A percentile compares a stretch with the other conserved stretches of the same genome.
phyloP scores from a whole-genome alignment of 2,888 invertebrate species.

The Hypselothyrea guttata region DNA sequence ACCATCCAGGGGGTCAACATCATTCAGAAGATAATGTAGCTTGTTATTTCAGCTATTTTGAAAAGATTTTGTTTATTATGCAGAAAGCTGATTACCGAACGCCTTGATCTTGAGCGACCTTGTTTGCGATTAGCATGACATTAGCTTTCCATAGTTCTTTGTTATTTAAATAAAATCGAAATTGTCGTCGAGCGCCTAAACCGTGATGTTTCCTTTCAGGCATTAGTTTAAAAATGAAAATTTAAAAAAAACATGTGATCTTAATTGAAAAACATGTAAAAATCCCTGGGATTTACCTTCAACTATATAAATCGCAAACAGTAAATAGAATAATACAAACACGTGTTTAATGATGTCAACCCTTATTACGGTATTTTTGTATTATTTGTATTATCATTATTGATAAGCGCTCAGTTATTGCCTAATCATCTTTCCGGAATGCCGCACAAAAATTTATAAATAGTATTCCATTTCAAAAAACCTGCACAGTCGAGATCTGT shows the following conservation, averaged over 20 bases:
- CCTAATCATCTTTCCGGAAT: slow-evolving; percentile 36
- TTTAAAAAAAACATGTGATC: too few species aligned
- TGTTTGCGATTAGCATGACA: slow-evolving; percentile 62
- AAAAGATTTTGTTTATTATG: slow-evolving; percentile 55
- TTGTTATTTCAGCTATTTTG: slow-evolving; percentile 59
- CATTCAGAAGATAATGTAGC: slow-evolving; percentile 58
- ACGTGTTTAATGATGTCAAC: background rate
- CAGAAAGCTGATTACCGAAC: slow-evolving; percentile 57
- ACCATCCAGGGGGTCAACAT: slow-evolving; percentile 58
- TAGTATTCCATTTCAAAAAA: slow-evolving; percentile 39
- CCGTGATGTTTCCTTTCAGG: slow-evolving; percentile 20
- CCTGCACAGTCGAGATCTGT: slow-evolving; percentile 33
- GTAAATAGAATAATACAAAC: background rate
- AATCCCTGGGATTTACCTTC: too few species aligned
- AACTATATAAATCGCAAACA: background rate
- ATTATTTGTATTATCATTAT: too few species aligned
- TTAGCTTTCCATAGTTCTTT: slow-evolving; percentile 42
- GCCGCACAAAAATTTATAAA: slow-evolving; percentile 61
- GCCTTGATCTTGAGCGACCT: slow-evolving; percentile 74
- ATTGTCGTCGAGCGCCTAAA: slow-evolving; percentile 21
- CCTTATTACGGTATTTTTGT: too few species aligned
- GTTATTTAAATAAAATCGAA: slow-evolving; percentile 35
- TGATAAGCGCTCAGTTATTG: slow-evolving; percentile 31
- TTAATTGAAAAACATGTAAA: too few species aligned
- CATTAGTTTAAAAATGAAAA: too few species aligned